These are phyloP conservation scores for Thera britannica DNA, from an alignment of 2,888 invertebrate genomes.

Conservation along the genomic window DNA sequence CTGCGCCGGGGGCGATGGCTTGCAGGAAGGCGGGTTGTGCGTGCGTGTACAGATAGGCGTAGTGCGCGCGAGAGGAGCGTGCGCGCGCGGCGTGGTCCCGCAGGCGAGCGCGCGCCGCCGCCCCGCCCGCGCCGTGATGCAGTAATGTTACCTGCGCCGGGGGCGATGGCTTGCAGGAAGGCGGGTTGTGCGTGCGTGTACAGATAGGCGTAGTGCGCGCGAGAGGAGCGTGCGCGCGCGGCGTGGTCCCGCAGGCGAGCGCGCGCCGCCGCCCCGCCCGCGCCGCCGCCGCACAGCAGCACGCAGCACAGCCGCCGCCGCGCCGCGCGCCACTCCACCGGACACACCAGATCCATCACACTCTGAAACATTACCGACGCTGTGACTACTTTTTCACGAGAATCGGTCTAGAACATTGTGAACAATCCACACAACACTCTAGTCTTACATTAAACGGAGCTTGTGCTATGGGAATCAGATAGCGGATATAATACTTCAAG, in stretches of 20 bases:
- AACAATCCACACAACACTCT: too few relatives aligned
- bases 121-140: constrained; percentile 80
- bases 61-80: constrained; percentile 89
- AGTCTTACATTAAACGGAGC: too few relatives aligned
- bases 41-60: constrained; percentile 95
- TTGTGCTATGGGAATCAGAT: too few relatives aligned
- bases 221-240: constrained; percentile 87
- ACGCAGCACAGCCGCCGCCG: constrained; percentile 91
- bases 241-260: constrained; percentile 87
- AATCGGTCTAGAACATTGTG: too few relatives aligned
- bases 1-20: constrained; percentile 78
- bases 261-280: constrained; percentile 85
- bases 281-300: constrained; percentile 88
- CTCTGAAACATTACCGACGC: constrained; percentile 66
- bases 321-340: constrained; percentile 92
- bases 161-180: constrained; percentile 89
- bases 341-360: constrained; percentile 93
- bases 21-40: constrained; percentile 93
- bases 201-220: constrained; percentile 95
- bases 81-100: constrained; percentile 79
- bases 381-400: too few relatives aligned
- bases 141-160: constrained; percentile 35
- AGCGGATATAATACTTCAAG: too few relatives aligned
- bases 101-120: constrained; percentile 70
- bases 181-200: constrained; percentile 93